Base-by-base conservation (phyloP, 1,140 invertebrate species). In the Limonius californicus region DNA sequence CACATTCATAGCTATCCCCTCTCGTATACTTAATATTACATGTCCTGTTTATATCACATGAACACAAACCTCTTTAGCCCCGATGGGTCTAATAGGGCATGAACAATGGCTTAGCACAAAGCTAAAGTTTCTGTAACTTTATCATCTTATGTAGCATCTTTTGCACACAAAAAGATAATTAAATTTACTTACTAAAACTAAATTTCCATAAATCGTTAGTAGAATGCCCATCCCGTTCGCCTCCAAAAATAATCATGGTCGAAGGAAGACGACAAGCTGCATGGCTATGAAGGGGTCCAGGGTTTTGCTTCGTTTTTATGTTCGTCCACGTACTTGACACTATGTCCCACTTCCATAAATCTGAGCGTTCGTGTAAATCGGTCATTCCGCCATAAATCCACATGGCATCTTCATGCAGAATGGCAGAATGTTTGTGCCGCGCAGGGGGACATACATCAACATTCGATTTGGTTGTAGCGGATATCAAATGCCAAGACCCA, bases 331-430 rank as follows among this genome's bases (percentile, higher is more conserved):
- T 81, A 65, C 82, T 81, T 0, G 83, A 82, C 20, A 83, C 86
- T 80, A 77, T 74, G 77, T 92, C 89, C 82, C 88, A 95, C 71
- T 85, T 84, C 93, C 92, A 95, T 42, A 94, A 87, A 76, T 96
- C 92, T 62, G 82, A 82, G 67, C 89, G 83, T 65, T 89, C 87
- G 59, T 89, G 85, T 1, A 95, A 82, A 78, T 94, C 90, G 50
- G 87, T 91, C 89, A 92, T 92, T 0, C 94, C 94, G 2, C 91
- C 94, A 76, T 91, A 94, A 70, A 95, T 82, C 84, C 91, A 95
- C 83, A 95, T 90, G 0, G 84, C 81, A 53, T 85, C 83, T 45
- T 86, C 88, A 71, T 92, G 87, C 12, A 94, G 77, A 7, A 94
- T 86, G 0, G 90, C 90, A 0, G 90, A 89, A 78, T 95, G 93